Evolutionary conservation across 2,888 invertebrate species (phyloP), one percentile per base, ranked within the genome.

Genomic region (Drosophila emarginata): DNA sequence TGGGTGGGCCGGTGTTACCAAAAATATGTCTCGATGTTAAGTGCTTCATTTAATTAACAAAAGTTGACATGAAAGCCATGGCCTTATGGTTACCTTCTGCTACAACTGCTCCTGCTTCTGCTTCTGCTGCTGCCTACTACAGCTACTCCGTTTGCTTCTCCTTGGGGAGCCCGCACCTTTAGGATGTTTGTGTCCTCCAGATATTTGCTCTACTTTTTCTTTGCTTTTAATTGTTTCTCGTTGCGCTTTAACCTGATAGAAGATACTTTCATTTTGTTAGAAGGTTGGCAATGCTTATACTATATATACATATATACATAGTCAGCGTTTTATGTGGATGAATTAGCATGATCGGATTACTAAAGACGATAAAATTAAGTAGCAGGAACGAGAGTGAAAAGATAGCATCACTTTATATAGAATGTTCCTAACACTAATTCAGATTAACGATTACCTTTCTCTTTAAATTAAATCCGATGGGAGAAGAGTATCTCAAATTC

Each of bases 31-130:
- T 65, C 79, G 64, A 80, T 80, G 85, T 84, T 85, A 85, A 85
- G 85, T 85, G 85, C 85, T 85, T 85, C 85, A 87, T 87, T 85
- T 85, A 85, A 85, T 87, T 87, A 84, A 84, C 80, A 84, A 87
- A 45, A 87, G 77, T 87, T 84, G 82, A 81, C 84, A 87, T 84
- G 77, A 84, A 84, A 81, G 84, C 77, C 68, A 51, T 57, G 59
- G 64, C 57, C 45, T 45, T 45, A 21, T 45, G 45, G 45, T 21
- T 45, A 45, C 21, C 45, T 21, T 21, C 45, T 45, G 45, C 18
- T 45, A 4, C 6, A 26, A 23, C 23, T 23, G 23, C 23, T 23
- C 2, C 23, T 23, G 4, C 23, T 23, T n/a, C 14, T 39, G 39
- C 39, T 39, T 14, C 15, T 15, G 40, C 15, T 15, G 40, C 39